These are phyloP conservation scores for Armadillidium nasatum DNA, from an alignment of 1,140 invertebrate genomes.

Conservation along the genomic window DNA sequence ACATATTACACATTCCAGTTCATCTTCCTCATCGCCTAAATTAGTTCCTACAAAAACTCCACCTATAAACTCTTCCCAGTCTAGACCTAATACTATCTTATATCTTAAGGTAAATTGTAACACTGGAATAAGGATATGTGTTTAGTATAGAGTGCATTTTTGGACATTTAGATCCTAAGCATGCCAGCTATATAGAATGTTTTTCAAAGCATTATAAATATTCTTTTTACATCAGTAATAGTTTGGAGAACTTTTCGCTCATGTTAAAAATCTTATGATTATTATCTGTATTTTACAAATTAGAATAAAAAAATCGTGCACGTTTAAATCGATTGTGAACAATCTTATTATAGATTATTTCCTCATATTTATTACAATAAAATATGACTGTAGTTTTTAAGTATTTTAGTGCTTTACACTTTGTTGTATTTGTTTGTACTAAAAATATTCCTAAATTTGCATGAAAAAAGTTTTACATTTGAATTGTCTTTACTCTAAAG, in stretches of 20 bases:
- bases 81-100: neutral
- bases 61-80: neutral
- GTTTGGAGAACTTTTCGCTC: no score
- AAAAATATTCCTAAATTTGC: neutral
- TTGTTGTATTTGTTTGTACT: no score
- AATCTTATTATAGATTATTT: no score
- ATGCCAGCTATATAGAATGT: conserved; percentile 9
- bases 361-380: no score
- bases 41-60: neutral
- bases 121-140: no score
- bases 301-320: no score
- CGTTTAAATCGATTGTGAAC: no score
- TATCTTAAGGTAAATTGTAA: neutral
- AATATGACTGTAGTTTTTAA: no score
- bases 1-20: neutral
- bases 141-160: no score
- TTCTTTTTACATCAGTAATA: neutral
- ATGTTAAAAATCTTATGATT: no score
- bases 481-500: neutral
- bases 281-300: no score
- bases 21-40: neutral
- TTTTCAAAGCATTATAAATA: conserved; percentile 16
- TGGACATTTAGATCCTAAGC: neutral
- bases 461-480: neutral
- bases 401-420: no score